Conservation (phyloP, 1,140 invertebrate genomes). For the Pectinophora gossypiella region DNA sequence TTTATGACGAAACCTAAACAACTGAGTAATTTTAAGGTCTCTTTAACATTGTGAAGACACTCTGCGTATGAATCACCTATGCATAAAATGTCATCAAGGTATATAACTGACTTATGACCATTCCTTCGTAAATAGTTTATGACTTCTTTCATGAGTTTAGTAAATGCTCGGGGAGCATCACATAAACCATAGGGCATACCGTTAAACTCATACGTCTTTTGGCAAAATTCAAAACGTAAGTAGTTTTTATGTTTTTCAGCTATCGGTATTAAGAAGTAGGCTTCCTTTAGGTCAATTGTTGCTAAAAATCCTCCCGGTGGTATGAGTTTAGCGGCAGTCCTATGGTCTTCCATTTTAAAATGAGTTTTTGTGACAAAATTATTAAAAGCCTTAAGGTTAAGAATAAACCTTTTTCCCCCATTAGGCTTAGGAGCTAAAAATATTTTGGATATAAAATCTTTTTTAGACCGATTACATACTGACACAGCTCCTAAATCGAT, state of each 20-base stretch:
- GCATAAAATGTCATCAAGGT: conserved; percentile 22
- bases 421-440: conserved; percentile 4
- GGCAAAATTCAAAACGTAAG: conserved; percentile 8
- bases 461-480: not conserved
- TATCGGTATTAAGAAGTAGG: conserved; percentile 1
- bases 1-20: conserved; percentile 25
- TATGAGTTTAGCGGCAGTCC: conserved; percentile 4
- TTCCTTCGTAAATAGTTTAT: conserved; percentile 1
- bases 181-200: conserved; percentile 12
- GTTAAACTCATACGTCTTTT: conserved; percentile 13
- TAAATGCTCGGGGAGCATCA: conserved; percentile 10
- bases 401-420: too few species aligned
- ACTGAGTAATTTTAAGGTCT: conserved; percentile 8
- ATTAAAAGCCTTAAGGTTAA: conserved; percentile 4
- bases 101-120: conserved; percentile 14
- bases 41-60: conserved; percentile 8
- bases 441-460: conserved; percentile 1
- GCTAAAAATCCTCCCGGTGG: conserved; percentile 1
- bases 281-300: not conserved
- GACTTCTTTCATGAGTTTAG: conserved; percentile 9
- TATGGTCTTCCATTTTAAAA: conserved; percentile 8
- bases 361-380: conserved; percentile 2
- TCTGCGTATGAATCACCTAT: conserved; percentile 3
- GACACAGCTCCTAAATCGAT: not conserved
- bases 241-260: conserved; percentile 4